A percentile compares a stretch with the other conserved stretches of the same genome.
phyloP scores from a whole-genome alignment of 2,888 invertebrate species.

The Bellardia pandia region DNA sequence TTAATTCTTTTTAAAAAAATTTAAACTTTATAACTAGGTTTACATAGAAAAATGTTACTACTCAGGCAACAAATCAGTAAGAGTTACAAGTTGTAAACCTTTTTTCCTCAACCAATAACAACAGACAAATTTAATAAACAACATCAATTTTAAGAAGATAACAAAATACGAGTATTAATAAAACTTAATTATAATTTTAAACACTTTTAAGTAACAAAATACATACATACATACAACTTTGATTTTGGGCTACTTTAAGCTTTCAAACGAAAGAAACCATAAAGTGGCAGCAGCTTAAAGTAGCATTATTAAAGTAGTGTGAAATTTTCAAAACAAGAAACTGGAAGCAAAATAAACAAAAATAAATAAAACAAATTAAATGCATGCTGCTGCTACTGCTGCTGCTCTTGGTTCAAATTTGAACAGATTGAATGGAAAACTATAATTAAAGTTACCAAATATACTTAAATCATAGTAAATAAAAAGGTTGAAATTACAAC shows the following conservation, averaged over 20 bases:
- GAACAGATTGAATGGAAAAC: constrained; percentile 43
- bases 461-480: constrained; percentile 20
- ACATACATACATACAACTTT: not conserved
- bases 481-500: constrained; percentile 46
- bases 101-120: not conserved
- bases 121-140: not conserved
- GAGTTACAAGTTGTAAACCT: too few species aligned
- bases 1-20: not conserved
- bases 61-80: too few species aligned
- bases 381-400: constrained; percentile 26
- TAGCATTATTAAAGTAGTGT: constrained; percentile 25
- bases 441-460: constrained; percentile 59
- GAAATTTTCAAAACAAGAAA: constrained; percentile 28
- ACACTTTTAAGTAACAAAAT: constrained; percentile 37
- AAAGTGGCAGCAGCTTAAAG: not conserved
- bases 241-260: constrained; percentile 1
- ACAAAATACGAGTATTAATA: constrained; percentile 1
- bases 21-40: too few species aligned
- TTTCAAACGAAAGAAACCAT: not conserved
- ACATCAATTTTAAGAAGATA: not conserved
- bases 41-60: too few species aligned
- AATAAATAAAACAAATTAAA: constrained; percentile 9
- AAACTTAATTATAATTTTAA: constrained; percentile 59
- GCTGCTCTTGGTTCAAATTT: not conserved
- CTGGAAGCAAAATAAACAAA: not conserved